Evolutionary conservation across 2,113 vertebrate genomes (phyloP), one percentile per base, ranked within the genome.

Genomic region (Clupea harengus): DNA sequence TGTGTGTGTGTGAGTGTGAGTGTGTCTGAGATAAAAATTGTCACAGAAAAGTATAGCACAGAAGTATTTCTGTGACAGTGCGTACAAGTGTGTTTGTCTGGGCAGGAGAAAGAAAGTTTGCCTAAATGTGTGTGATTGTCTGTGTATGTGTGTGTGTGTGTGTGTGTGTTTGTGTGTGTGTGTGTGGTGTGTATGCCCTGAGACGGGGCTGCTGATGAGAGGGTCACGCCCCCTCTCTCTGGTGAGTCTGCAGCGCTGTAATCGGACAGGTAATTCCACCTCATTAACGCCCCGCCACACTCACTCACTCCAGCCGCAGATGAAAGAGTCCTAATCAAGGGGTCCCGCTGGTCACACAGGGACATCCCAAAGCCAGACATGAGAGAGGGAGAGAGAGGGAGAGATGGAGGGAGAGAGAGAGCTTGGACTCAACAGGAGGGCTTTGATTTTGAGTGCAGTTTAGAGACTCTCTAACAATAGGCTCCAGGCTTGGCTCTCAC

Each of bases 391-490:
- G 60, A 6, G n/a, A n/a, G 11, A 54, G 52, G 4, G 52, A 64
- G 60, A 64, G 22, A 64, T 22, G 1, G 57, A n/a, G 20, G 22
- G 57, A 54, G 50, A 54, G 50, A 54, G 1, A 54, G 11, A n/a
- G n/a, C n/a, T n/a, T n/a, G n/a, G n/a, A n/a, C n/a, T n/a, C 2
- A 0, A 60, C 17, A 64, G 6, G n/a, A 22, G 6, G 22, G 57
- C 46, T 75, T 75, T 75, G 67, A 75, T 75, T 75, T 15, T 32
- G 67, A 75, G 67, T 75, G 67, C 67, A 28, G 25, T 75, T 75
- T 75, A 75, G 67, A 75, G 67, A 75, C 67, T n/a, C 60, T 64
- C 60, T 75, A 32, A 75, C 67, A 75, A 75, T 28, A 13, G 28
- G 67, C 67, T 75, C 10, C 25, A 75, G 67, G 67, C 67, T 75